Conservation (phyloP, 2,888 invertebrate species). For the Digitonthophagus gazella region DNA sequence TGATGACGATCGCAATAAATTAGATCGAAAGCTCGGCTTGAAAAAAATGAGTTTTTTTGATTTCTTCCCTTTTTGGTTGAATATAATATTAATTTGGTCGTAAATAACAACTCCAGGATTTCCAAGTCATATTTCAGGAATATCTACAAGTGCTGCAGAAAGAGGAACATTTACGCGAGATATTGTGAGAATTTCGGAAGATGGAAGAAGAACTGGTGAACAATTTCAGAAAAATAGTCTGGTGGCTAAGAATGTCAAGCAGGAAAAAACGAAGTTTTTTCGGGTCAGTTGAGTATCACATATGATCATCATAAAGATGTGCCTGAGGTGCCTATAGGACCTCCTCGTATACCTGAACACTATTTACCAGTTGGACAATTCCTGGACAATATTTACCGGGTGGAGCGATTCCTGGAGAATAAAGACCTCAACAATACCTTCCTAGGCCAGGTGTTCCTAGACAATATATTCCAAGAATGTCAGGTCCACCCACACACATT, state of each 20-base stretch:
- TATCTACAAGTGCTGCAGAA: not conserved
- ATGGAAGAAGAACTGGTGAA: constrained; percentile 27
- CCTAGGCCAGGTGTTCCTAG: constrained; percentile 20
- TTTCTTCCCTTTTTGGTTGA: too few relatives aligned
- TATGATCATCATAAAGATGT: constrained; percentile 26
- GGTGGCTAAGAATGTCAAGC: constrained; percentile 32
- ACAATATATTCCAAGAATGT: constrained; percentile 1
- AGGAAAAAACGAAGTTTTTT: constrained; percentile 30
- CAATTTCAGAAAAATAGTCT: constrained; percentile 31
- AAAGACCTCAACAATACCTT: constrained; percentile 13
- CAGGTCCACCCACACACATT: constrained; percentile 6
- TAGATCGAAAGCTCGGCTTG: too few relatives aligned
- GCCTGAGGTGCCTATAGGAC: constrained; percentile 16
- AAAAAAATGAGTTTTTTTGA: too few relatives aligned
- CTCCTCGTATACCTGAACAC: not conserved
- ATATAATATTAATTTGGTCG: too few relatives aligned
- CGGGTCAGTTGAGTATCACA: constrained; percentile 29
- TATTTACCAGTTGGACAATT: constrained; percentile 9
- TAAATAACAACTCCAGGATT: constrained; percentile 10
- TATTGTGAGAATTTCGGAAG: constrained; percentile 10
- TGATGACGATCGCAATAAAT: too few relatives aligned
- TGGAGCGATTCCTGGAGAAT: not conserved
- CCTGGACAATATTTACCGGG: constrained; percentile 18
- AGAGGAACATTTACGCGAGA: constrained; percentile 19
- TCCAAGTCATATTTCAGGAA: not conserved